phyloP scores from a whole-genome alignment of 2,888 invertebrate species.

The Tridacna gigas region DNA sequence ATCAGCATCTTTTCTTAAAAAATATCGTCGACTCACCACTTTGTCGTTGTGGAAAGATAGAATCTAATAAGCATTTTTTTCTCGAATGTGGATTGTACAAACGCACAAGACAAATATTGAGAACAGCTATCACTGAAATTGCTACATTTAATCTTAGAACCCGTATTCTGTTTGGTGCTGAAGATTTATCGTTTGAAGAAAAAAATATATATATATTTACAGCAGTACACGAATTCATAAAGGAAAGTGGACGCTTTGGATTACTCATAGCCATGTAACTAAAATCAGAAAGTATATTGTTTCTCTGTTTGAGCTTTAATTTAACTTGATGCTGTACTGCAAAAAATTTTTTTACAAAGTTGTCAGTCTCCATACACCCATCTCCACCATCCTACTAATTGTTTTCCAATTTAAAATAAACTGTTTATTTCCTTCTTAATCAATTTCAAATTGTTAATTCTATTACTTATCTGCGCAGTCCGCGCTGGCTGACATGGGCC shows the following conservation, averaged over 20 bases:
- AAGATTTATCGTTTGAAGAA: not conserved
- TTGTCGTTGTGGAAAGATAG: not conserved
- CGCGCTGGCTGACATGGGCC: too few species aligned
- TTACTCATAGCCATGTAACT: too few species aligned
- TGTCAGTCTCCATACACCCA: too few species aligned
- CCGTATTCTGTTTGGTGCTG: not conserved
- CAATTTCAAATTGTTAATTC: too few species aligned
- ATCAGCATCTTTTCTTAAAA: not conserved
- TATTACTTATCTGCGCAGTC: too few species aligned
- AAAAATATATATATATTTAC: not conserved
- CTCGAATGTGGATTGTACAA: not conserved
- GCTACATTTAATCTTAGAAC: not conserved
- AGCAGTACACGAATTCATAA: conserved; percentile 1
- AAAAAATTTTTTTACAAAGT: too few species aligned
- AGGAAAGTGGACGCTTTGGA: not conserved
- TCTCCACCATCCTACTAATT: too few species aligned
- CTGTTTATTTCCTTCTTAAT: too few species aligned
- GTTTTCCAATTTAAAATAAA: too few species aligned
- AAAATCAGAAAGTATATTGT: too few species aligned
- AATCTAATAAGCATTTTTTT: not conserved
- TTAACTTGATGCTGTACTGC: too few species aligned
- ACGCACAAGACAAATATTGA: not conserved
- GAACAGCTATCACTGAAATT: not conserved
- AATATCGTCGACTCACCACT: not conserved
- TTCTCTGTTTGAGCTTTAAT: too few species aligned